Conservation (phyloP, 2,888 invertebrate species). For the Chorisops tibialis region DNA sequence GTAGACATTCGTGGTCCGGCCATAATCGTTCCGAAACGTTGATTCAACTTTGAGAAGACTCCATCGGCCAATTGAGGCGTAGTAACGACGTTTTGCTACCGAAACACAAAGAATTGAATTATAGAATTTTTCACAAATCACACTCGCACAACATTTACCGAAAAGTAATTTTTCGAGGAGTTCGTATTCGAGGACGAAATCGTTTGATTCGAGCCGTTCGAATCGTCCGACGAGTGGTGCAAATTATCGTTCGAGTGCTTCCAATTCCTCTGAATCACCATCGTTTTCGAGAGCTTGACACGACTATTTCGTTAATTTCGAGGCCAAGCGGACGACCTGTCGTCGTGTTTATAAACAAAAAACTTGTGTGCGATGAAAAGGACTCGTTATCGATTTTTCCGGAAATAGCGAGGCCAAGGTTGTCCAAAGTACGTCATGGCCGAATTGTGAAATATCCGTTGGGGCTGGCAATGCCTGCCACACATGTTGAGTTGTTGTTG, state of each 20-base stretch:
- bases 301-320: background rate
- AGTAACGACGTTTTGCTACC: slow-evolving; percentile 45
- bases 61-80: slow-evolving; percentile 49
- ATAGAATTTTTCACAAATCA: background rate
- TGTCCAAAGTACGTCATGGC: background rate
- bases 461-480: background rate
- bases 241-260: slow-evolving; percentile 43
- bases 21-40: slow-evolving; percentile 43
- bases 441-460: background rate
- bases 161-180: slow-evolving; percentile 13
- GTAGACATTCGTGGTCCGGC: slow-evolving; percentile 41
- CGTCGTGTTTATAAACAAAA: slow-evolving; percentile 21
- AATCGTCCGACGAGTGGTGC: slow-evolving; percentile 49
- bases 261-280: slow-evolving; percentile 52
- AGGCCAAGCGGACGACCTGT: slow-evolving; percentile 9
- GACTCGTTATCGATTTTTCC: slow-evolving; percentile 26
- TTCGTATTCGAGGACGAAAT: slow-evolving; percentile 37
- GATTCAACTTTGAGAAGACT: slow-evolving; percentile 45
- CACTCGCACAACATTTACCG: background rate
- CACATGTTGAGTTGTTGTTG: background rate
- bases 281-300: slow-evolving; percentile 21
- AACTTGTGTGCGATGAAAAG: slow-evolving; percentile 3
- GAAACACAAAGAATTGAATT: background rate
- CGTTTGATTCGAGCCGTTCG: slow-evolving; percentile 51
- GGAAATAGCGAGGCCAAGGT: slow-evolving; percentile 4